Conservation (phyloP, 2,797 vertebrate species). For the Centroberyx gerrardi region DNA sequence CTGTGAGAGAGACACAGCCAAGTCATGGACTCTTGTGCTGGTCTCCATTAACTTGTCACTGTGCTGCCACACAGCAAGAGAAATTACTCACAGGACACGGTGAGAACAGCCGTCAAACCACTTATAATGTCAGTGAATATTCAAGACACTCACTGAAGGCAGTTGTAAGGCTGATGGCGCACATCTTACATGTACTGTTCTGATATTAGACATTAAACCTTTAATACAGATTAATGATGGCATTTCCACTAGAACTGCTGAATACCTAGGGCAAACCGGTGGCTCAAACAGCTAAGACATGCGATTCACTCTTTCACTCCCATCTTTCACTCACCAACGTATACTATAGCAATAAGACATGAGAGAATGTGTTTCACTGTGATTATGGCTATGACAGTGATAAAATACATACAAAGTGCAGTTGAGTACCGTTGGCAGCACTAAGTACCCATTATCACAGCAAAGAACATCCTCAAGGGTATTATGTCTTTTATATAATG, state of each 20-base stretch:
- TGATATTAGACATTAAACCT: conserved; percentile 39
- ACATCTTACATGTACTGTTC: neutral
- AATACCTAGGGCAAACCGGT: conserved; percentile 27
- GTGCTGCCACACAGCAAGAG: conserved; percentile 34
- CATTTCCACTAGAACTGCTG: conserved; percentile 31
- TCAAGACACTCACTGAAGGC: conserved; percentile 27
- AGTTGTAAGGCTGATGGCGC: neutral
- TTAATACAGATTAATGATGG: conserved; percentile 33
- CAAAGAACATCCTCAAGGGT: conserved; percentile 47
- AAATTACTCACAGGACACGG: conserved; percentile 44
- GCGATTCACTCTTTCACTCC: conserved; percentile 45
- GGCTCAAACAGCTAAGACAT: conserved; percentile 42
- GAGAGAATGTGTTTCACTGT: conserved; percentile 59
- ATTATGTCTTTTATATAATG: conserved; percentile 28
- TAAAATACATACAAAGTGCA: conserved; percentile 57
- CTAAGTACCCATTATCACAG: conserved; percentile 39
- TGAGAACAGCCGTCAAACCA: conserved; percentile 28
- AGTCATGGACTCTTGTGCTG: conserved; percentile 25
- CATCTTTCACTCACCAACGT: conserved; percentile 35
- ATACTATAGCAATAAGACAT: conserved; percentile 42
- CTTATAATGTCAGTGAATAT: conserved; percentile 1
- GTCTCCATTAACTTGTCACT: conserved; percentile 69
- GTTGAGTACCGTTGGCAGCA: conserved; percentile 51
- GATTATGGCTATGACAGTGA: conserved; percentile 43
- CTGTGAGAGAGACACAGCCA: conserved; percentile 30